Percentiles rank a stretch among this genome's conserved stretches.
Conservation (phyloP, 1,140 invertebrate species). For the Cepaea nemoralis region DNA sequence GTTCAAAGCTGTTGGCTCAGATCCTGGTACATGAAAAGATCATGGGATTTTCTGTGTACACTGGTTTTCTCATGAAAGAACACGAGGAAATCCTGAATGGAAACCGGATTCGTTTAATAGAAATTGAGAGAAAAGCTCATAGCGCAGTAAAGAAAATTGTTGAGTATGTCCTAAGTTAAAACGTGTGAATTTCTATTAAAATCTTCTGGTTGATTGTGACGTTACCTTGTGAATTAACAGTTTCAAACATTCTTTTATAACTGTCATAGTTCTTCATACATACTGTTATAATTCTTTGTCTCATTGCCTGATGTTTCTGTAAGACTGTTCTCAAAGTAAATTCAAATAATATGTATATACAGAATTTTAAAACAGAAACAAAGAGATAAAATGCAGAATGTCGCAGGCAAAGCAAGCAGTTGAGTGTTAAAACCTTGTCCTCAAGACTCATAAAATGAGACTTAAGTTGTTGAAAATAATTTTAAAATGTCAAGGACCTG, state of each 20-base stretch:
- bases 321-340: no score
- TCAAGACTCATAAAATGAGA: no score
- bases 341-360: no score
- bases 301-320: no score
- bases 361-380: no score
- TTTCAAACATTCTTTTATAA: background rate
- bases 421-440: no score
- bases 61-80: slow-evolving; percentile 32
- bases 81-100: slow-evolving; percentile 24
- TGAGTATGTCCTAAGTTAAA: slow-evolving; percentile 8
- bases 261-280: no score
- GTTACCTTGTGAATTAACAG: background rate
- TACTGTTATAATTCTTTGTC: no score
- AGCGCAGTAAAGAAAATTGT: slow-evolving; percentile 12
- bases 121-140: slow-evolving; percentile 31
- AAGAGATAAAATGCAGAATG: no score
- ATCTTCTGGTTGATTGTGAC: background rate
- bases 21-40: slow-evolving; percentile 37
- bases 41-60: slow-evolving; percentile 38
- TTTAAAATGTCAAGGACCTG: no score
- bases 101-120: background rate
- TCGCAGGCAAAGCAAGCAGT: no score
- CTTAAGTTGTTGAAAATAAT: no score
- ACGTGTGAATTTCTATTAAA: background rate
- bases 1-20: slow-evolving; percentile 23